Conservation (phyloP, 1,140 invertebrate species). For the Notospermus geniculatus region DNA sequence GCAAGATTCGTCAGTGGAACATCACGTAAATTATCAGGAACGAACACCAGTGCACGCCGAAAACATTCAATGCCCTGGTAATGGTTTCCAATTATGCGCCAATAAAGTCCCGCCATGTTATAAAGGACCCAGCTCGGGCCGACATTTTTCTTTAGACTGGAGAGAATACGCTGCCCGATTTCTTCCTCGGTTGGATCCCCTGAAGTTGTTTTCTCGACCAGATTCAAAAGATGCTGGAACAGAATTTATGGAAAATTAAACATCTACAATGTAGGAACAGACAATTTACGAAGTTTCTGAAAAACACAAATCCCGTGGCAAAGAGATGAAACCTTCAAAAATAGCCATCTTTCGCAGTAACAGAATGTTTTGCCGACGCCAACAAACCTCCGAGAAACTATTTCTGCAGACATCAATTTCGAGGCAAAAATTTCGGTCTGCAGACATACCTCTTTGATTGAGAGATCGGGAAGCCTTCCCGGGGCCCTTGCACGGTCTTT, state of each 20-base stretch:
- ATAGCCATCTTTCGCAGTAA: no score
- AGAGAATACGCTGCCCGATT: conserved; percentile 72
- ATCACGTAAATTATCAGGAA: conserved; percentile 72
- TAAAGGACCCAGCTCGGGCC: conserved; percentile 77
- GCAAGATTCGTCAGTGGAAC: conserved; percentile 78
- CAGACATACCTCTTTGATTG: conserved; percentile 45
- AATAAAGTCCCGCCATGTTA: conserved; percentile 80
- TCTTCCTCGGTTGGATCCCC: conserved; percentile 62
- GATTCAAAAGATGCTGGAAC: not conserved
- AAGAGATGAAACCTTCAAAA: no score
- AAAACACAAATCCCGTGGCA: no score
- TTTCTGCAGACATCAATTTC: no score
- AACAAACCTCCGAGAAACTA: no score
- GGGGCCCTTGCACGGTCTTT: conserved; percentile 51
- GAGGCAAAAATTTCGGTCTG: no score
- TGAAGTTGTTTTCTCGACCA: conserved; percentile 29
- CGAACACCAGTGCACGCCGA: conserved; percentile 71
- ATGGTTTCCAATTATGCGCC: conserved; percentile 76
- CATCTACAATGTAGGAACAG: no score
- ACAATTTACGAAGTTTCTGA: no score
- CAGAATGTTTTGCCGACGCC: no score
- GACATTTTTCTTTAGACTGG: conserved; percentile 68
- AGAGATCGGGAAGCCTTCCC: conserved; percentile 49
- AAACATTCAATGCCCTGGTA: conserved; percentile 79
- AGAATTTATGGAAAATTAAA: no score